Percentiles rank a stretch among this genome's conserved stretches.
These are phyloP conservation scores for Calyptomena viridis DNA, from an alignment of 2,113 vertebrate species.

Conservation along the genomic window DNA sequence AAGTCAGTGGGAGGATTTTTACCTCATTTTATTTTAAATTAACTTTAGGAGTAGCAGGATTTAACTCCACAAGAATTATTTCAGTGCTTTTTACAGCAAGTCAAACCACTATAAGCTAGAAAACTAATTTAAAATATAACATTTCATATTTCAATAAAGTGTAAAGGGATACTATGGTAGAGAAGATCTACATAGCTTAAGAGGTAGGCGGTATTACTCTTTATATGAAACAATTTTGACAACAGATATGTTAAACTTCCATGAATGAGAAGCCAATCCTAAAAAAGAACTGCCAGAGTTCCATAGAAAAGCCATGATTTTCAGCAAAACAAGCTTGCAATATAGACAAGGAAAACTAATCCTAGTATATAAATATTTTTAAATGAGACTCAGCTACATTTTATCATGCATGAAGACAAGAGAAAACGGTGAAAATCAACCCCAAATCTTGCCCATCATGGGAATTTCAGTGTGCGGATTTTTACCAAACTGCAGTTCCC, in stretches of 20 bases:
- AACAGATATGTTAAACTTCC: not conserved
- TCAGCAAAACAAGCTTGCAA: not conserved
- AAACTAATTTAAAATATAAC: not conserved
- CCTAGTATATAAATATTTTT: not conserved
- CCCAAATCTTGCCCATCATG: fast-evolving
- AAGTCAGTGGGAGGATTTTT: not conserved
- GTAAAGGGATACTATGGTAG: not conserved
- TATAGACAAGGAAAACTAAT: not conserved
- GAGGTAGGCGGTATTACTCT: not conserved
- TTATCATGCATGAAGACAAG: not conserved
- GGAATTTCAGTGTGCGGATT: not conserved
- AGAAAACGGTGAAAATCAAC: not conserved
- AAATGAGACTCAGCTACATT: not conserved
- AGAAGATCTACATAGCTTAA: not conserved
- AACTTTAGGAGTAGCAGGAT: not conserved
- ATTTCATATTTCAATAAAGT: not conserved
- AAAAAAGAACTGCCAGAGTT: not conserved
- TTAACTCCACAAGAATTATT: not conserved
- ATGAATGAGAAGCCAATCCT: not conserved
- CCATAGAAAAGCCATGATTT: not conserved
- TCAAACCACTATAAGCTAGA: not conserved
- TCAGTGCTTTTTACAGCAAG: not conserved
- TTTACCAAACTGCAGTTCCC: not conserved
- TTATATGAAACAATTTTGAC: not conserved
- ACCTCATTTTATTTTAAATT: not conserved